A percentile compares a stretch with the other conserved stretches of the same genome.
Evolutionary conservation across 2,888 invertebrate genomes (phyloP).

Genomic region (Caenorhabditis drosophilae): DNA sequence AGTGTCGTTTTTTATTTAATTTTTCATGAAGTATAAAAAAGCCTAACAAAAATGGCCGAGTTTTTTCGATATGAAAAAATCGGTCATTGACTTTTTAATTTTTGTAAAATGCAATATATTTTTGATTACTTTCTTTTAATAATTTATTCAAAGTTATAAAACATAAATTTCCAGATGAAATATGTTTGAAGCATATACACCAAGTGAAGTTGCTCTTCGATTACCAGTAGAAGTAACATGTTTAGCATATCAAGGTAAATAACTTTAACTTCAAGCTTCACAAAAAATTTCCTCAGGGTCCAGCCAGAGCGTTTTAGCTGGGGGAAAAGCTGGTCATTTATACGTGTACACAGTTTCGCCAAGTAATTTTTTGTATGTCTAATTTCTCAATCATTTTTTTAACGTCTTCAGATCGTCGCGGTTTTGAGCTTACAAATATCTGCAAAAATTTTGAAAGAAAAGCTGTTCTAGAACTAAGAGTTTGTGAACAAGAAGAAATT

Average conservation of each 20-base stretch:
- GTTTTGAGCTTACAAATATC: slow-evolving; percentile 30
- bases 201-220: slow-evolving; percentile 57
- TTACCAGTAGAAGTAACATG: slow-evolving; percentile 53
- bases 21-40: too few relatives aligned
- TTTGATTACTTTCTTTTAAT: too few relatives aligned
- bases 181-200: slow-evolving; percentile 65
- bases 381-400: neutral
- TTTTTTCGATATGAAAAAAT: too few relatives aligned
- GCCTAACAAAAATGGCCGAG: too few relatives aligned
- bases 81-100: too few relatives aligned
- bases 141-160: too few relatives aligned
- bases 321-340: slow-evolving; percentile 45
- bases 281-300: slow-evolving; percentile 28
- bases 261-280: neutral
- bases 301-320: slow-evolving; percentile 38
- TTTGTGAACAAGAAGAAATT: slow-evolving; percentile 56
- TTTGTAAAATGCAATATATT: too few relatives aligned
- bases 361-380: slow-evolving; percentile 8
- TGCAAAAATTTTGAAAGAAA: slow-evolving; percentile 53
- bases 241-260: slow-evolving; percentile 43
- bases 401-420: slow-evolving; percentile 21
- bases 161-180: too few relatives aligned
- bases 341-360: slow-evolving; percentile 32
- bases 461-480: slow-evolving; percentile 51
- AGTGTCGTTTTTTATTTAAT: too few relatives aligned